Conservation (phyloP, 2,113 vertebrate genomes). For the Myrmophylax atrothorax region DNA sequence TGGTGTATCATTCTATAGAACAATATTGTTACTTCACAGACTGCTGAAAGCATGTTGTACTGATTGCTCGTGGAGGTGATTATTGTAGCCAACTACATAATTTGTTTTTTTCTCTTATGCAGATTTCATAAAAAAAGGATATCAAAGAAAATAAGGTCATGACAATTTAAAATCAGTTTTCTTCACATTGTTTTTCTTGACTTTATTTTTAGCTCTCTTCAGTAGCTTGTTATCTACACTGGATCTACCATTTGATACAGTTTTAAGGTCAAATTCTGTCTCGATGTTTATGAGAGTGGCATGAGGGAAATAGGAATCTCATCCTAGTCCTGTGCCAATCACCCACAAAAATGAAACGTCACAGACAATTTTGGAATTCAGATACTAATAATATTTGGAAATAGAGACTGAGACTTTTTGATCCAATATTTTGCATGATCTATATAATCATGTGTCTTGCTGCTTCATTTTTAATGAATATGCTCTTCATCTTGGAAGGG, state of each 20-base stretch:
- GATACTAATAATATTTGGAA: background rate
- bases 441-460: background rate
- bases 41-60: background rate
- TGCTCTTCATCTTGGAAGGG: background rate
- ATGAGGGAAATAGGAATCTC: background rate
- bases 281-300: background rate
- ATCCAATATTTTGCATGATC: background rate
- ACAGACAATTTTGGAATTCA: background rate
- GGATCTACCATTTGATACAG: background rate
- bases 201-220: background rate
- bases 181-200: background rate
- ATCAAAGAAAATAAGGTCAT: background rate
- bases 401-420: background rate
- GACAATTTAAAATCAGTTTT: background rate
- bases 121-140: background rate
- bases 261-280: background rate
- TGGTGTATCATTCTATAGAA: background rate
- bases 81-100: background rate
- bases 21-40: background rate
- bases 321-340: background rate
- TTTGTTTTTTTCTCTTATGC: background rate
- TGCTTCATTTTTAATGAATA: background rate
- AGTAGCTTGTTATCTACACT: background rate
- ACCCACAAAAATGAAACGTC: background rate
- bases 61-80: background rate